phyloP scores from a whole-genome alignment of 2,797 vertebrate genomes.

The Lates japonicus region DNA sequence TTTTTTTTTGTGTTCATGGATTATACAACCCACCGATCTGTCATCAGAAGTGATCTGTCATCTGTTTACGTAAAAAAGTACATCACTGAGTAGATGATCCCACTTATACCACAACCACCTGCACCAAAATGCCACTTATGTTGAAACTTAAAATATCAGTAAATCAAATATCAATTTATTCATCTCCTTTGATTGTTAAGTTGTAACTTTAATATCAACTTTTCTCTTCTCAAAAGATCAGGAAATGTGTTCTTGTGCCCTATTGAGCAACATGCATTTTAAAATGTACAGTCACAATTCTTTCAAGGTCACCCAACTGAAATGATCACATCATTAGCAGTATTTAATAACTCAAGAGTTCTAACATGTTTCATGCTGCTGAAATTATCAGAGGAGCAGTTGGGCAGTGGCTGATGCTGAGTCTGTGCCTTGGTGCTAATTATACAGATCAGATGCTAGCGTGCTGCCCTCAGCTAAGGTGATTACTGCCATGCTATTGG shows the following conservation, averaged over 20 bases:
- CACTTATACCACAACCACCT: neutral
- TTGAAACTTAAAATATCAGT: neutral
- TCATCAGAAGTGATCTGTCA: no score
- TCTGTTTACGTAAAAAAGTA: no score
- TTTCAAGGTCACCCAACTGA: neutral
- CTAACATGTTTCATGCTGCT: neutral
- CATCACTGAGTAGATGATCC: no score
- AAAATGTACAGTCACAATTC: neutral
- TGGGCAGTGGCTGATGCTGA: neutral
- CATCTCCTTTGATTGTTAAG: neutral
- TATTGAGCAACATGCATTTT: no score
- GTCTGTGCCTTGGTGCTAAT: slow-evolving; percentile 28
- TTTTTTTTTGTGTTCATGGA: no score
- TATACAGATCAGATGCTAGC: slow-evolving; percentile 44
- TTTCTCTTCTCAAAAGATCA: neutral
- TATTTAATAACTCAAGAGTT: neutral
- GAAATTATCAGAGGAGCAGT: neutral
- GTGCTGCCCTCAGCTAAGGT: slow-evolving; percentile 31
- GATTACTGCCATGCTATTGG: slow-evolving; percentile 64
- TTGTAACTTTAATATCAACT: neutral
- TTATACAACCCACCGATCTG: no score
- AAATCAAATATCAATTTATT: neutral
- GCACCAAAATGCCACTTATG: no score
- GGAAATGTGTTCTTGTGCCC: no score
- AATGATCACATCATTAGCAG: neutral